Conservation (phyloP, 2,888 invertebrate species). For the Ophion costatus region DNA sequence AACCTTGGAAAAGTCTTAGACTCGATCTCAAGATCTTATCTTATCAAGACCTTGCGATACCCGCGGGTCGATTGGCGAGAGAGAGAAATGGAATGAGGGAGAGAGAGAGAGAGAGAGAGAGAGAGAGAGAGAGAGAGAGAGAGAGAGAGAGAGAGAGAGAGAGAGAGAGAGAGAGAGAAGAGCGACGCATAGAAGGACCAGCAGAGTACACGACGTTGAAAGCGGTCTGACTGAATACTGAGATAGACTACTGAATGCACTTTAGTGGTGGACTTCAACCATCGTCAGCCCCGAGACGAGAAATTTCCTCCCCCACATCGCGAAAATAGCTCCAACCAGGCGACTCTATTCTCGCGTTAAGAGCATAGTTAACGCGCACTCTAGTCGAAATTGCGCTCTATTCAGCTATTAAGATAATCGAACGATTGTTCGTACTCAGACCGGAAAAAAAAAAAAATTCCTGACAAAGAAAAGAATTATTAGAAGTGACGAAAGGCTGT, state of each 20-base stretch:
- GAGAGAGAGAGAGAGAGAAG: neutral
- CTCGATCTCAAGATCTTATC: conserved; percentile 32
- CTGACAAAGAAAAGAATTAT: neutral
- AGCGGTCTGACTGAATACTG: conserved; percentile 57
- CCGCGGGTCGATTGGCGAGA: conserved; percentile 28
- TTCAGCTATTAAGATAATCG: conserved; percentile 14
- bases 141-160: neutral
- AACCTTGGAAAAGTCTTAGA: conserved; percentile 15
- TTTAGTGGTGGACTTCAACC: conserved; percentile 27
- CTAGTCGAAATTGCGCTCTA: conserved; percentile 17
- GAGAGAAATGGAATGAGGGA: neutral
- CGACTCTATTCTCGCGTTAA: conserved; percentile 40
- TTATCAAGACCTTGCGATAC: conserved; percentile 28
- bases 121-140: neutral
- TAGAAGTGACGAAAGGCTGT: no score
- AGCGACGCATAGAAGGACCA: conserved; percentile 2
- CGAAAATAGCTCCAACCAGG: conserved; percentile 23
- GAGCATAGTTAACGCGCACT: conserved; percentile 51
- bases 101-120: conserved; percentile 2
- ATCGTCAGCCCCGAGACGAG: conserved; percentile 31
- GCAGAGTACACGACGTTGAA: conserved; percentile 44
- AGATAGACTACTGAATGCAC: conserved; percentile 62
- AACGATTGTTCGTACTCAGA: neutral
- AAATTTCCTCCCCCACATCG: conserved; percentile 39
- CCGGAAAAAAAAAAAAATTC: neutral